Evolutionary conservation across 2,113 vertebrate species (phyloP).

Genomic region (Lichenostomus cassidix): DNA sequence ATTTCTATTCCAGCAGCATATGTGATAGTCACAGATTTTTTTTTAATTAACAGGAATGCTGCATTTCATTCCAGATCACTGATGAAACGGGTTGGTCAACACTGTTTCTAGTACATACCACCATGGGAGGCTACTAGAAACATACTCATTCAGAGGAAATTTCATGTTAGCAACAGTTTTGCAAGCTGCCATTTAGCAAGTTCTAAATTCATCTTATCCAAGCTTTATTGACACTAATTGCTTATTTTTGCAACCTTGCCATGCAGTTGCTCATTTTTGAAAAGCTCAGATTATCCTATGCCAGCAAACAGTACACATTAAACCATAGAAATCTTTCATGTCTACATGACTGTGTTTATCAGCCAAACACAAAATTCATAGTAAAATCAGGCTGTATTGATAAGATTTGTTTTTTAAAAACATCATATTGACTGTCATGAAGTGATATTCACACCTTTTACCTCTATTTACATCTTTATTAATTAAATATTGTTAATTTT

Average conservation of each 20-base stretch:
- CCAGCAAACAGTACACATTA: conserved; percentile 1
- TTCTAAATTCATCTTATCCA: conserved; percentile 40
- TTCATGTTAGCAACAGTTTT: conserved; percentile 31
- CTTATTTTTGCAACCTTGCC: conserved; percentile 50
- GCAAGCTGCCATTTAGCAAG: conserved; percentile 38
- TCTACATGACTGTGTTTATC: neutral
- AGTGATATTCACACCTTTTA: neutral
- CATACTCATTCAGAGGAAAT: neutral
- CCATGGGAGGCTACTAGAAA: neutral
- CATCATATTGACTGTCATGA: neutral
- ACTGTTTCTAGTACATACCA: neutral
- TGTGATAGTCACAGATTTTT: neutral
- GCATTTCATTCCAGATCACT: neutral
- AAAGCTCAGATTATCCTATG: neutral
- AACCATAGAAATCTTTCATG: neutral
- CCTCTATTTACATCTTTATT: neutral
- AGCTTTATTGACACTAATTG: conserved; percentile 54
- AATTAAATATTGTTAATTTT: neutral
- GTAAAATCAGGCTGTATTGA: neutral
- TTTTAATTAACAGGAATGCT: neutral
- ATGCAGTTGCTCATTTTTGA: conserved; percentile 8
- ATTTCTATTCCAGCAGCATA: neutral
- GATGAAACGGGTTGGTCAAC: neutral
- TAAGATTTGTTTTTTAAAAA: neutral
- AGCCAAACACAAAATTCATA: neutral